Conservation (phyloP, 2,888 invertebrate genomes). For the Volucella inanis region DNA sequence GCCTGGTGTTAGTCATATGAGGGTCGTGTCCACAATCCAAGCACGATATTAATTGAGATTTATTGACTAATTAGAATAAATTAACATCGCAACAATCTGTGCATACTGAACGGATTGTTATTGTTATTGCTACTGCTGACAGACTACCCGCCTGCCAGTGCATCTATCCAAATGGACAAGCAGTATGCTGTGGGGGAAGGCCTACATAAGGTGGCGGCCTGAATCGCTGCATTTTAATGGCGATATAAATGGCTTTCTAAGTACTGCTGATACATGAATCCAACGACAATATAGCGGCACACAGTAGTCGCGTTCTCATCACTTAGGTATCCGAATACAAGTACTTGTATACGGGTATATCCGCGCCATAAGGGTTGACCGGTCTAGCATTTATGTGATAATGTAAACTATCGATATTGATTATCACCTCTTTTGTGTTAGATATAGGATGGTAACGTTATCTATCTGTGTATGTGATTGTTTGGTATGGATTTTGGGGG, state of each 20-base stretch:
- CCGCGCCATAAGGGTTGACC: conserved; percentile 67
- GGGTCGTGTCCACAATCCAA: conserved; percentile 70
- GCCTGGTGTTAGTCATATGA: conserved; percentile 56
- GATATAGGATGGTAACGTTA: conserved; percentile 27
- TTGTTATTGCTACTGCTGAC: conserved; percentile 57
- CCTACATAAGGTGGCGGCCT: too few relatives aligned
- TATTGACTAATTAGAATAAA: conserved; percentile 83
- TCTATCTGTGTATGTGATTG: not conserved
- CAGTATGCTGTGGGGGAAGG: not conserved
- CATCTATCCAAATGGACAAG: conserved; percentile 5
- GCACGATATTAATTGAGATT: conserved; percentile 81
- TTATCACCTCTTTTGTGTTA: conserved; percentile 54
- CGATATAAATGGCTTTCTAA: conserved; percentile 66
- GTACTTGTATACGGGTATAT: conserved; percentile 47
- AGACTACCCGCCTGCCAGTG: not conserved
- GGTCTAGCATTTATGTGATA: conserved; percentile 52
- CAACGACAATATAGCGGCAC: not conserved
- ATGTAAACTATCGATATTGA: conserved; percentile 72
- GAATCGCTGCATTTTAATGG: conserved; percentile 47
- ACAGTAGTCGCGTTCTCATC: too few relatives aligned
- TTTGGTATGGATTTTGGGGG: not conserved
- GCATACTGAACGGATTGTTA: conserved; percentile 73
- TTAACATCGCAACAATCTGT: conserved; percentile 78
- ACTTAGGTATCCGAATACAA: too few relatives aligned
- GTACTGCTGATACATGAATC: conserved; percentile 62